Evolutionary conservation across 2,113 vertebrate species (phyloP).

Genomic region (Neofelis nebulosa): DNA sequence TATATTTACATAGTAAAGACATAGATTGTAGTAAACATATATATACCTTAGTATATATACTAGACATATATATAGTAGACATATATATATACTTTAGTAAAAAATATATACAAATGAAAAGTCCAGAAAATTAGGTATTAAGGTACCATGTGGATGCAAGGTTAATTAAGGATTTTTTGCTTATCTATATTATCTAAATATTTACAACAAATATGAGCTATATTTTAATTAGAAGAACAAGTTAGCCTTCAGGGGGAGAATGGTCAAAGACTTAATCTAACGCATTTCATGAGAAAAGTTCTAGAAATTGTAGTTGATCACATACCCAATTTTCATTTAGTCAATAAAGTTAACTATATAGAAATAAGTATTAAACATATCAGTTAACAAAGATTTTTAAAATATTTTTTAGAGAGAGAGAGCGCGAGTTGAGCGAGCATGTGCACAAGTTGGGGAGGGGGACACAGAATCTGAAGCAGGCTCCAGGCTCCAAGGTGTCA

Average conservation of each 20-base stretch:
- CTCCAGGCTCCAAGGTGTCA: no score
- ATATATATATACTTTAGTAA: no score
- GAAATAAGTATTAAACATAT: not conserved
- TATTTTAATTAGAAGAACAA: slow-evolving; percentile 14
- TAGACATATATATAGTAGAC: no score
- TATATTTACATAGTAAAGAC: not conserved
- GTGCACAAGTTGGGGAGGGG: no score
- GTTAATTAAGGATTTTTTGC: not conserved
- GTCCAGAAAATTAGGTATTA: not conserved
- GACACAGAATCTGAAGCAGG: no score
- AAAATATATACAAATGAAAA: not conserved
- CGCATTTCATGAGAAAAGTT: not conserved
- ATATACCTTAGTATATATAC: no score
- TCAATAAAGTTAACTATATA: not conserved
- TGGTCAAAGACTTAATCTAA: not conserved
- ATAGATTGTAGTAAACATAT: no score
- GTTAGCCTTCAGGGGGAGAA: not conserved
- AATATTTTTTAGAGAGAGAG: no score
- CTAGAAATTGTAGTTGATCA: not conserved
- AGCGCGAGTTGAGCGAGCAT: no score
- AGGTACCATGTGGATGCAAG: not conserved
- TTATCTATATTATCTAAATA: not conserved
- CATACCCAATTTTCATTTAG: not conserved
- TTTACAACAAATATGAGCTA: not conserved
- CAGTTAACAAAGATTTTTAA: not conserved